Evolutionary conservation across 2,888 invertebrate genomes (phyloP), one percentile per base, ranked within the genome.

Genomic region (Spilarctia lutea): DNA sequence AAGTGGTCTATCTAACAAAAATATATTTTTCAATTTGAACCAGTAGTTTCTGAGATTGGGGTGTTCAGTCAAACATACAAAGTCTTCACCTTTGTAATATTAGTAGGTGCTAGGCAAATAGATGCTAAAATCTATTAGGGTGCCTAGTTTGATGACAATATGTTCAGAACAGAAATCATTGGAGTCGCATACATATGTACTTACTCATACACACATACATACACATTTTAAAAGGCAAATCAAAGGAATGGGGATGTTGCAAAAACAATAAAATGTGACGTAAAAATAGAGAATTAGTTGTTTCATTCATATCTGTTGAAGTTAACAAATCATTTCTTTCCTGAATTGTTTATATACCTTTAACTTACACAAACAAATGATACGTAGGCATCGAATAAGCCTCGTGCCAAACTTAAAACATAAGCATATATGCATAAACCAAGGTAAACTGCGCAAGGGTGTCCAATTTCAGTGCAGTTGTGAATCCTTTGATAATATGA

Each of bases 401-500:
- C 72, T 70, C 70, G 70, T 70, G 68, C 42, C 67, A 52, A 71
- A 70, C 42, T 63, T 56, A 71, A 71, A 52, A 68, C 66, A 65
- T 65, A 72, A 82, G 75, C 69, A 73, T 76, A 80, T 81, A 63
- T 79, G 79, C 78, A 75, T 68, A 77, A 74, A 73, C 75, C 80
- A 80, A 72, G 79, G 75, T 74, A 76, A 74, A 70, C 52, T 70
- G 70, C 70, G n/a, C 75, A 75, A 81, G 81, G 79, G 90, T 91
- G 86, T 90, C 89, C 85, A 88, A 91, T 91, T 91, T 88, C 92
- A 86, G 85, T 85, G 87, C 85, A 88, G 78, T 68, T 52, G 52
- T 68, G 68, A 60, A 45, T 76, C 68, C 74, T 72, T 74, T 74
- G 72, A 70, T 68, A 81, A 78, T 78, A 76, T 79, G 78, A 78